A percentile compares a stretch with the other conserved stretches of the same genome.
phyloP scores from a whole-genome alignment of 2,113 vertebrate genomes.

The Marmota flaviventris region DNA sequence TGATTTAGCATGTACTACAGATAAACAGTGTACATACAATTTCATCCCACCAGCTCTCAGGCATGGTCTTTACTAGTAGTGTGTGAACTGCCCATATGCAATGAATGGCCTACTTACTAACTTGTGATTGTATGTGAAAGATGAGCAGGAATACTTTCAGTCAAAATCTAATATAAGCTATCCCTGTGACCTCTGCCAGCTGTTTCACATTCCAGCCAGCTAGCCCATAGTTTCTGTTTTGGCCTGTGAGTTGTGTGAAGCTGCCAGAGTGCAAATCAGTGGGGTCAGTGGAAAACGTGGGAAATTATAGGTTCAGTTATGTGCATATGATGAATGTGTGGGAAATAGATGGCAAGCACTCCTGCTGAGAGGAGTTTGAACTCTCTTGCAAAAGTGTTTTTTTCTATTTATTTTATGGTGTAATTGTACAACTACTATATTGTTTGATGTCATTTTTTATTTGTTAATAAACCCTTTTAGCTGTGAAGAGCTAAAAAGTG shows the following conservation, averaged over 20 bases:
- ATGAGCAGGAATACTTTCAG: not conserved
- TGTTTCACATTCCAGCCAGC: not conserved
- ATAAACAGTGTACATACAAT: not conserved
- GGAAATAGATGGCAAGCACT: not conserved
- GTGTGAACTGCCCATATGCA: not conserved
- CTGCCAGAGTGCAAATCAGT: not conserved
- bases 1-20: not conserved
- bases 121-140: not conserved
- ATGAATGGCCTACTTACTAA: not conserved
- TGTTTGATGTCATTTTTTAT: constrained; percentile 27
- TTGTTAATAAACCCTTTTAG: constrained; percentile 32
- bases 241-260: not conserved
- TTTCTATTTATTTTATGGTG: not conserved
- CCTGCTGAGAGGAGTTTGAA: not conserved
- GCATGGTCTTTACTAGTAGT: not conserved
- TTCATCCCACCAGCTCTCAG: not conserved
- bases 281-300: not conserved
- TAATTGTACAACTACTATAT: not conserved
- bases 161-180: not conserved
- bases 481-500: not conserved
- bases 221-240: not conserved
- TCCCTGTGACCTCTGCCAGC: not conserved
- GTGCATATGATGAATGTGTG: not conserved
- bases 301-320: not conserved
- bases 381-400: not conserved